phyloP scores from a whole-genome alignment of 2,113 vertebrate species.

The Brachionichthys hirsutus region DNA sequence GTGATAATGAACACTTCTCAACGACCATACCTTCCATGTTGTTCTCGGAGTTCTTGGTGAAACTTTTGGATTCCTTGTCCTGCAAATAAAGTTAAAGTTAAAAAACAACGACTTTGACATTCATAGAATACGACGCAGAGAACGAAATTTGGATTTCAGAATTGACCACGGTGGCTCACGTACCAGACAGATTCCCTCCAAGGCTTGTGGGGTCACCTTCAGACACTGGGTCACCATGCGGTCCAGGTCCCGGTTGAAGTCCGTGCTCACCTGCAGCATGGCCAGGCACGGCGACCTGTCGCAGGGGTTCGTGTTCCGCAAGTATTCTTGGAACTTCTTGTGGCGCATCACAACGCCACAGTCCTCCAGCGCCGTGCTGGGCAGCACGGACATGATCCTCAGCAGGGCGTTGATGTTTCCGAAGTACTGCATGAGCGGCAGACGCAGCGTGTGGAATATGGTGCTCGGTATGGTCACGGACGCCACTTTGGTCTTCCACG shows the following conservation, averaged over 20 bases:
- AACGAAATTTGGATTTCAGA: not conserved
- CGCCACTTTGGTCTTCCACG: conserved; percentile 95
- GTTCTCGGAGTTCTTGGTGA: conserved; percentile 68
- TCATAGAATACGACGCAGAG: not conserved
- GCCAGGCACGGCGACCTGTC: conserved; percentile 86
- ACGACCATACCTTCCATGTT: conserved; percentile 69
- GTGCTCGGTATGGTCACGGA: conserved; percentile 90
- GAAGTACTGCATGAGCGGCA: conserved; percentile 94
- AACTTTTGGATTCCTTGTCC: conserved; percentile 79
- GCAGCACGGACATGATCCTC: conserved; percentile 89
- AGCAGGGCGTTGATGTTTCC: conserved; percentile 90
- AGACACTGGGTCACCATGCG: conserved; percentile 80
- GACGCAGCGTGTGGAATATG: conserved; percentile 90
- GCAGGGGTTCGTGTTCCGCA: conserved; percentile 82
- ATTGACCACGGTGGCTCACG: conserved; percentile 4
- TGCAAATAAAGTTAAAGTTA: conserved; percentile 33
- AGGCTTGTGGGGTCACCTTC: conserved; percentile 78
- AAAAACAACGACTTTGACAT: not conserved
- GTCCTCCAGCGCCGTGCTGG: conserved; percentile 88
- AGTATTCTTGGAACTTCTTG: conserved; percentile 85
- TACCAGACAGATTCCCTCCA: conserved; percentile 82
- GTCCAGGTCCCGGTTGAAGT: conserved; percentile 80
- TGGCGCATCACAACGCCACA: conserved; percentile 85
- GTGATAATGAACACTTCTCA: not conserved
- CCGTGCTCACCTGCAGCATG: conserved; percentile 80